These are phyloP conservation scores for Neodon shergylaensis DNA, from an alignment of 2,113 vertebrate species.

Conservation along the genomic window DNA sequence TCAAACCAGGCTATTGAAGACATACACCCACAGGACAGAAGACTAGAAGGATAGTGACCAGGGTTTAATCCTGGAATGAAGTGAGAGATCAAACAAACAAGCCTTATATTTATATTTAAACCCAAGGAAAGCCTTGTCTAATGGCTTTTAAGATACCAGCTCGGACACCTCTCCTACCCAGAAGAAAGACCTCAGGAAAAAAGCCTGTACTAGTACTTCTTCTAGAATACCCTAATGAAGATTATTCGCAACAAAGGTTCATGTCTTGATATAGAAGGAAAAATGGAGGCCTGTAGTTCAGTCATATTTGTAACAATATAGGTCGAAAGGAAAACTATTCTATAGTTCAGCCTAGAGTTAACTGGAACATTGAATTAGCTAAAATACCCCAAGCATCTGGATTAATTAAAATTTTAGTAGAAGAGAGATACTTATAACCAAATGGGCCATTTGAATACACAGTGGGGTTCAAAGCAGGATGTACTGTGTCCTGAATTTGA, in stretches of 20 bases:
- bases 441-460: conserved; percentile 45
- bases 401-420: conserved; percentile 71
- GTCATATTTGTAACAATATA: neutral
- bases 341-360: conserved; percentile 38
- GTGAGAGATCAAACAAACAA: conserved; percentile 10
- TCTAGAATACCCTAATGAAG: neutral
- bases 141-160: neutral
- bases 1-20: neutral
- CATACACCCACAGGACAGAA: neutral
- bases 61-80: neutral
- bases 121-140: neutral
- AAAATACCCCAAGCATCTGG: conserved; percentile 53
- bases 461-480: conserved; percentile 32
- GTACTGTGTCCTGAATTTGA: conserved; percentile 33
- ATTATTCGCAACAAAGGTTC: neutral
- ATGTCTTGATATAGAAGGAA: neutral
- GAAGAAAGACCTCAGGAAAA: neutral
- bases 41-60: neutral
- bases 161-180: neutral
- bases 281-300: neutral
- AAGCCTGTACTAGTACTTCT: neutral
- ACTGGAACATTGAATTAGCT: conserved; percentile 41
- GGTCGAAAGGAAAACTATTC: conserved; percentile 23
- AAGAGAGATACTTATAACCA: neutral
- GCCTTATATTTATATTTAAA: conserved; percentile 11